A percentile compares a stretch with the other conserved stretches of the same genome.
Evolutionary conservation across 2,113 vertebrate genomes (phyloP).

Genomic region (Sphaerodactylus townsendi): DNA sequence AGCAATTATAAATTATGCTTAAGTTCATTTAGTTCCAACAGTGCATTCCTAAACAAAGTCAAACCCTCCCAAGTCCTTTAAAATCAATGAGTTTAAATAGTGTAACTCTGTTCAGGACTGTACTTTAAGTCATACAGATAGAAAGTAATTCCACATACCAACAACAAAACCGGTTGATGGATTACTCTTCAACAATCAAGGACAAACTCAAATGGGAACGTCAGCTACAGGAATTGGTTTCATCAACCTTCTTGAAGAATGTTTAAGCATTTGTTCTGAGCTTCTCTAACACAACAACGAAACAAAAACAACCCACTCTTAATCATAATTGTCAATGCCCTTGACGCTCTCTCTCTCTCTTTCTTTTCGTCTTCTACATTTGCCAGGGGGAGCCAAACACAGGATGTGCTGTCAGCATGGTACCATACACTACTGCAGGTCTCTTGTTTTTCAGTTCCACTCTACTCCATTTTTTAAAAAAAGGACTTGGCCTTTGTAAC

Average conservation of each 20-base stretch:
- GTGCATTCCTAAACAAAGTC: too few species aligned
- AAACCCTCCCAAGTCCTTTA: background rate
- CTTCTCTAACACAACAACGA: slow-evolving; percentile 29
- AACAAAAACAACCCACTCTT: background rate
- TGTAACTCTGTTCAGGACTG: too few species aligned
- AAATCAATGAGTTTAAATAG: too few species aligned
- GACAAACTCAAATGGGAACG: slow-evolving; percentile 36
- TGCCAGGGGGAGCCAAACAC: background rate
- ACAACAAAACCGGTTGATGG: rapidly evolving
- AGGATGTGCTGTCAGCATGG: background rate
- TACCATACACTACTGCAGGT: background rate
- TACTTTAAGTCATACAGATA: background rate
- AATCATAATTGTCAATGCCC: slow-evolving; percentile 1
- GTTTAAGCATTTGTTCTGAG: background rate
- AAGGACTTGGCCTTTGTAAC: slow-evolving; percentile 22
- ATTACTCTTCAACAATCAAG: slow-evolving; percentile 22
- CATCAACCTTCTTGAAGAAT: slow-evolving; percentile 34
- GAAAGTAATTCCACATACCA: background rate
- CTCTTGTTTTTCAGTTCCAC: background rate
- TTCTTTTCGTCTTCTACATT: background rate
- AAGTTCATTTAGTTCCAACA: rapidly evolving
- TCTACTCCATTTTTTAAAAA: slow-evolving; percentile 17
- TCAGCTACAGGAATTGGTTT: slow-evolving; percentile 29
- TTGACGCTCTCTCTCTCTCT: background rate
- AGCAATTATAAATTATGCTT: rapidly evolving